Percentiles rank a stretch among this genome's conserved stretches.
phyloP scores from a whole-genome alignment of 64 coral and sea anemone species.

The Montipora efflorescens region DNA sequence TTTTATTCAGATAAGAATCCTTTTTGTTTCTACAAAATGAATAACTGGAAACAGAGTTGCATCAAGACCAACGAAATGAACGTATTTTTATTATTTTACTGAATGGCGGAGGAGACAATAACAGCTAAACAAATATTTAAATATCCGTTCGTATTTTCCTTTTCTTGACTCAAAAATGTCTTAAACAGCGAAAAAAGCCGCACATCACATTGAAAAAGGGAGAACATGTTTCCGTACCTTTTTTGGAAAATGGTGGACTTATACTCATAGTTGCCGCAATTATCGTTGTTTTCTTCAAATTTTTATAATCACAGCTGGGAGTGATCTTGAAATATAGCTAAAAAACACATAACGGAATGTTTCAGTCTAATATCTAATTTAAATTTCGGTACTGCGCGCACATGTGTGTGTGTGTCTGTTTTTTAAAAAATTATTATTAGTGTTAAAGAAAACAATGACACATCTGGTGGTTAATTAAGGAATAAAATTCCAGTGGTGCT shows the following conservation, averaged over 20 bases:
- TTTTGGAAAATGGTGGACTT: not conserved
- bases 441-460: not conserved
- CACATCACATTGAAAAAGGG: not conserved
- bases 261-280: not conserved
- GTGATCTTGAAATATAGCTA: not conserved
- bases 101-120: not conserved
- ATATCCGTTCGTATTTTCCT: not conserved
- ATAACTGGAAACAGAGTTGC: not conserved
- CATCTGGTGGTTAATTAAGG: not conserved
- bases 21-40: not conserved
- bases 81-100: not conserved
- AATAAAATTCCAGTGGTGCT: not conserved
- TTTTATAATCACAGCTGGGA: not conserved
- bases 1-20: not conserved
- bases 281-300: not conserved
- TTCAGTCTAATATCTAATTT: too few relatives aligned
- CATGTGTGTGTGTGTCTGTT: not conserved
- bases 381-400: not conserved
- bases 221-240: not conserved
- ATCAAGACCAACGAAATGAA: not conserved
- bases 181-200: not conserved
- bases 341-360: not conserved
- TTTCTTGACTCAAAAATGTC: slow-evolving; percentile 1
- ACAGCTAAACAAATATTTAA: not conserved
- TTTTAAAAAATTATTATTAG: not conserved